phyloP scores from a whole-genome alignment of 2,113 vertebrate genomes.

The Chlorodrepanis virens region DNA sequence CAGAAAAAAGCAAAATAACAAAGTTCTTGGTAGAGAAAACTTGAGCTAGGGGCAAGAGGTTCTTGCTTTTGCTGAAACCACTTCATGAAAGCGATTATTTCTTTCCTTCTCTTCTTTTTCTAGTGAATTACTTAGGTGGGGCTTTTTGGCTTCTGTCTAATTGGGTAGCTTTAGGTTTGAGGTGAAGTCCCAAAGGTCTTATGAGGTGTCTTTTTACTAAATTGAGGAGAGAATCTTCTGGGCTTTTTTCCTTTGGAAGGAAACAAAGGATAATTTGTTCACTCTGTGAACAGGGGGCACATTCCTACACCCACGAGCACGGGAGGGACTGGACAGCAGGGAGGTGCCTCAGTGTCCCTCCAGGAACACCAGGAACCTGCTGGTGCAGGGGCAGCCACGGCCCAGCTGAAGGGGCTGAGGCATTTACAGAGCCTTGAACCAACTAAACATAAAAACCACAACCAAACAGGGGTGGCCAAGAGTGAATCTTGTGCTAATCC shows the following conservation, averaged over 20 bases:
- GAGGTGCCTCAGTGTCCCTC: not conserved
- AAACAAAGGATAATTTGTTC: not conserved
- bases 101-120: not conserved
- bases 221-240: not conserved
- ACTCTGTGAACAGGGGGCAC: not conserved
- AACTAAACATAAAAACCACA: not conserved
- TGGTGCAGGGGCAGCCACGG: not conserved
- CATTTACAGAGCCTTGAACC: not conserved
- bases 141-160: not conserved
- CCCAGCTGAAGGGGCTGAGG: not conserved
- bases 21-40: not conserved
- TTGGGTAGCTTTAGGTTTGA: not conserved
- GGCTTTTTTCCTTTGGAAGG: not conserved
- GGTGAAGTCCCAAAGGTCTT: not conserved
- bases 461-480: not conserved
- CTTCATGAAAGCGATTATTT: not conserved
- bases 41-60: not conserved
- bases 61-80: not conserved
- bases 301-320: not conserved
- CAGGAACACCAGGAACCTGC: not conserved
- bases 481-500: not conserved
- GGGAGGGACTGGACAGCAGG: not conserved
- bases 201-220: not conserved
- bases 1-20: not conserved
- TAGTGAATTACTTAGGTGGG: not conserved